Evolutionary conservation across 2,797 vertebrate species (phyloP).

Genomic region (Monodelphis domestica): DNA sequence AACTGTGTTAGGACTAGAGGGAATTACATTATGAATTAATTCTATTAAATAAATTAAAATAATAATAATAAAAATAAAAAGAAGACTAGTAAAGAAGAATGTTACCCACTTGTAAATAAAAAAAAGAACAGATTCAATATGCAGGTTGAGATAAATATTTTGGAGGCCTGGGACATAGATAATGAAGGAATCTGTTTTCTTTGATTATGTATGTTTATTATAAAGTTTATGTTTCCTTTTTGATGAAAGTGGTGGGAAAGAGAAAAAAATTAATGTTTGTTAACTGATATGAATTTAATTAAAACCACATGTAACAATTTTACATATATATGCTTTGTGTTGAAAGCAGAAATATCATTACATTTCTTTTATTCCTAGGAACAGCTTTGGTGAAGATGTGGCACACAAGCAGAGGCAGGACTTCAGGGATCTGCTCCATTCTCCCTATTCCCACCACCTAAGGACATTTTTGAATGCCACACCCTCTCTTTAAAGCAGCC

Average conservation of each 20-base stretch:
- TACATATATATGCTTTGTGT: neutral
- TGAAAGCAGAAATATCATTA: neutral
- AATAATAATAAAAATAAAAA: no score
- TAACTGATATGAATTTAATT: neutral
- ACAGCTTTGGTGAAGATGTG: no score
- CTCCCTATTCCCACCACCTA: no score
- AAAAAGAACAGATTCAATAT: neutral
- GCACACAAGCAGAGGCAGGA: no score
- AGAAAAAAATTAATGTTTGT: neutral
- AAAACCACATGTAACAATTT: neutral
- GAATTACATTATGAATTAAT: no score
- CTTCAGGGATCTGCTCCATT: no score
- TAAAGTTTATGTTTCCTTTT: neutral
- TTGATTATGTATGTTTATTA: neutral
- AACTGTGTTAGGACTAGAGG: no score
- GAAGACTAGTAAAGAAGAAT: no score
- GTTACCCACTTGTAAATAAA: neutral
- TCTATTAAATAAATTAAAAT: no score
- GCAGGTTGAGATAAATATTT: neutral
- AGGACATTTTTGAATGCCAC: no score
- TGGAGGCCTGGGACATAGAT: accelerated
- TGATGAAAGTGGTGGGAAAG: neutral
- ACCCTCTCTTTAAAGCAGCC: no score
- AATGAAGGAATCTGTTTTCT: neutral
- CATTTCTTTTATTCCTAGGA: neutral